Percentiles rank a stretch among this genome's conserved stretches.
Evolutionary conservation across 2,797 vertebrate species (phyloP).

Genomic region (Euthynnus affinis): DNA sequence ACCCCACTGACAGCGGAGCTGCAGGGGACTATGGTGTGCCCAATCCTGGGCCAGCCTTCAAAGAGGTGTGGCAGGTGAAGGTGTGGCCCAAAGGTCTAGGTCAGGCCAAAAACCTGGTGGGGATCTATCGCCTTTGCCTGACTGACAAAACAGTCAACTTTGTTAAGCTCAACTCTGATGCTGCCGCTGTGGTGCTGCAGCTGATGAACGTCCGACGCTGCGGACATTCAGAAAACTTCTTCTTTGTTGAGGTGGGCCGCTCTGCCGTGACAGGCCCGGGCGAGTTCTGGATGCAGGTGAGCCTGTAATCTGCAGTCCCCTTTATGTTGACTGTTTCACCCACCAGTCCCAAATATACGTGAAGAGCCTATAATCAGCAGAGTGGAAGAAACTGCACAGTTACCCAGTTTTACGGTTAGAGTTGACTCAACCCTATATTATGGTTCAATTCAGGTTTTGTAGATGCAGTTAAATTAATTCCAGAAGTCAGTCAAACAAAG

Average conservation of each 20-base stretch:
- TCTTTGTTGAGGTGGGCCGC: conserved; percentile 91
- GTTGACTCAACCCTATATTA: conserved; percentile 11
- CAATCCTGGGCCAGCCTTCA: conserved; percentile 87
- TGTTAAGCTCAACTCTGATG: conserved; percentile 89
- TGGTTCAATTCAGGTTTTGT: neutral
- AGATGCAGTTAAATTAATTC: conserved; percentile 5
- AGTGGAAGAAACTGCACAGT: conserved; percentile 23
- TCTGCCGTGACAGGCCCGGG: conserved; percentile 87
- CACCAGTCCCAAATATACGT: neutral
- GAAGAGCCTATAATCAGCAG: conserved; percentile 37
- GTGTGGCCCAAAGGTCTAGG: conserved; percentile 90
- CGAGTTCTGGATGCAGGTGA: conserved; percentile 89
- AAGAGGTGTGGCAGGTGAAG: conserved; percentile 92
- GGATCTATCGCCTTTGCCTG: conserved; percentile 88
- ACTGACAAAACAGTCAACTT: conserved; percentile 90
- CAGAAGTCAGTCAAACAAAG: neutral
- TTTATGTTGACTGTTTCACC: conserved; percentile 29
- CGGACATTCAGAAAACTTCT: conserved; percentile 90
- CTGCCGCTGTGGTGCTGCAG: conserved; percentile 87
- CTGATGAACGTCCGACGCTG: conserved; percentile 90
- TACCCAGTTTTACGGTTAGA: neutral
- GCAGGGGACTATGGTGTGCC: conserved; percentile 82
- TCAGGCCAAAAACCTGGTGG: conserved; percentile 87
- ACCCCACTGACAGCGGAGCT: conserved; percentile 60
- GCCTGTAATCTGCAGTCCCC: conserved; percentile 37